Evolutionary conservation across 1,140 invertebrate genomes (phyloP).

Genomic region (Scaptodrosophila lebanonensis): DNA sequence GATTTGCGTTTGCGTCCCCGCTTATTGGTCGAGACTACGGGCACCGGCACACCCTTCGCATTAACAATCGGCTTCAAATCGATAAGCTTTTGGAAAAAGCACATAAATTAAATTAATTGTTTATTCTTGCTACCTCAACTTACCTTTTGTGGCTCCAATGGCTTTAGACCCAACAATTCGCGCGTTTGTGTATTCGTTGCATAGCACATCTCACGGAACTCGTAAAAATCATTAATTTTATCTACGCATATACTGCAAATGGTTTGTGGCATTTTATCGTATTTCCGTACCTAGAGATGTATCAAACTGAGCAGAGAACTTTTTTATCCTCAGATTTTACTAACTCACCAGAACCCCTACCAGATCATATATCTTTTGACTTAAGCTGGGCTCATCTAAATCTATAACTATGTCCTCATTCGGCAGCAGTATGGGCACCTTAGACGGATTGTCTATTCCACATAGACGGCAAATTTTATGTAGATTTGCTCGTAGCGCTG

Average conservation of each 20-base stretch:
- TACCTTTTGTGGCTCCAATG: conserved; percentile 44
- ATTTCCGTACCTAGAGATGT: conserved; percentile 77
- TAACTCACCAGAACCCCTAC: conserved; percentile 57
- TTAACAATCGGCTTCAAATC: conserved; percentile 37
- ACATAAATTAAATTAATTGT: not conserved
- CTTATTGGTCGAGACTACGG: conserved; percentile 2
- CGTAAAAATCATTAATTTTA: conserved; percentile 81
- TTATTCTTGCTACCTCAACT: not conserved
- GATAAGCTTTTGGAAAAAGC: conserved; percentile 15
- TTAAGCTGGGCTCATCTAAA: conserved; percentile 59
- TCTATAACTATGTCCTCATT: conserved; percentile 38
- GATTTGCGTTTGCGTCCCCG: conserved; percentile 48
- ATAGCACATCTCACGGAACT: conserved; percentile 80
- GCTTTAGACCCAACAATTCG: conserved; percentile 77
- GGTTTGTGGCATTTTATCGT: conserved; percentile 81
- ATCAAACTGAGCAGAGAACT: not conserved
- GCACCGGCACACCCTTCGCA: conserved; percentile 31
- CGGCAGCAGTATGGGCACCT: conserved; percentile 49
- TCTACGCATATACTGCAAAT: conserved; percentile 80
- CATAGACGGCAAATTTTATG: conserved; percentile 75
- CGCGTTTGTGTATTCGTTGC: conserved; percentile 79
- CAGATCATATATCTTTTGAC: conserved; percentile 59
- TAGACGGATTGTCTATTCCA: conserved; percentile 72
- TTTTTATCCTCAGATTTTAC: not conserved
- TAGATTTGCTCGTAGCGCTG: conserved; percentile 61